Base-by-base conservation (phyloP, 2,797 vertebrate genomes). In the Catostomus latipinnis region DNA sequence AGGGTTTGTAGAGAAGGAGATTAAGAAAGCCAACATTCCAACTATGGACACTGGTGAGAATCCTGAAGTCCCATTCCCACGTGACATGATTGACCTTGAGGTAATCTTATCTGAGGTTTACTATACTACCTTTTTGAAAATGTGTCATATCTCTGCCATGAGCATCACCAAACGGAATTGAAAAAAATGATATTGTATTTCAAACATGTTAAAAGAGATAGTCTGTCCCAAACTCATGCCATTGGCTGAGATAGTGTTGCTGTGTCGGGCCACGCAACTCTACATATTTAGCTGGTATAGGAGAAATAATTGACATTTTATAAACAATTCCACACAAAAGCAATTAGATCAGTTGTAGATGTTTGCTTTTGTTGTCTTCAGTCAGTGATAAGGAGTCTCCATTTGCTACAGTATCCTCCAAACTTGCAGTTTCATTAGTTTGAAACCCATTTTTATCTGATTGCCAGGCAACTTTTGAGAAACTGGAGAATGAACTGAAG, bases 1-100 rank as follows among this genome's bases (percentile, higher is more conserved):
- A 99, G 98, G 98, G 65, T 99, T 99, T 93, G 98, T 99, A 71
- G 98, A 99, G 88, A 99, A 99, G 87, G 98, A 99, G 90, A 98
- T 99, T 82, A 97, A 96, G 88, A 98, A 97, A 87, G 98, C 97
- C 5, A 94, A 94, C 84, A 96, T 99, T 81, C 92, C 94, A 0
- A 95, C 96, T 45, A 84, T 97, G 58, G 97, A 99, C 91, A 99
- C 97, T 0, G 98, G 98, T 0, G 98, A 99, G 88, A 99, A 99
- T 89, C 98, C 98, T 0, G 98, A 99, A 91, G 93, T 95, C 56
- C 96, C 96, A 63, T 96, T 96, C 63, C 96, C 96, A 11, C 91
- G 95, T 80, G 96, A 96, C 88, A 96, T 96, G 94, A 96, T 96
- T 82, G 96, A 96, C 72, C 88, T 96, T 80, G 96, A 96, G 95